phyloP scores from a whole-genome alignment of 2,888 invertebrate genomes.

The Diplazon laetatorius region DNA sequence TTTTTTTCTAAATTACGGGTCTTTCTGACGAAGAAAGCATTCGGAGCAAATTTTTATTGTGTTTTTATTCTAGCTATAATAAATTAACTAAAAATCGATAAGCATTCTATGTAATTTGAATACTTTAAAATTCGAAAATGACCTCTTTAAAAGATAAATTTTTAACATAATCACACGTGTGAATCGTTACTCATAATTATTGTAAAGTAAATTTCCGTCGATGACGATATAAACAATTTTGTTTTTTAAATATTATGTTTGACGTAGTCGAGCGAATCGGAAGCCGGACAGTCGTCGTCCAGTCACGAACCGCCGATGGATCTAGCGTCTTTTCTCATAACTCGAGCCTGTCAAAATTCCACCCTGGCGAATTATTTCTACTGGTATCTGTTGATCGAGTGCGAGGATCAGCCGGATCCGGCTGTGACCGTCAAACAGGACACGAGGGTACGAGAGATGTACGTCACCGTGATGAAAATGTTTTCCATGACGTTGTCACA shows the following conservation, averaged over 20 bases:
- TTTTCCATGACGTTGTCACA: constrained; percentile 89
- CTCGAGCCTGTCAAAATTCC: constrained; percentile 93
- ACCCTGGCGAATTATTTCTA: constrained; percentile 97
- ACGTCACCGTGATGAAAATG: constrained; percentile 93
- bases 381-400: constrained; percentile 98
- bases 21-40: no score
- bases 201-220: not conserved
- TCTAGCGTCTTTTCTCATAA: constrained; percentile 95
- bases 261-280: constrained; percentile 76
- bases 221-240: constrained; percentile 13
- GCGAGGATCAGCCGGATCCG: constrained; percentile 91
- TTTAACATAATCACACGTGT: not conserved
- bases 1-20: no score
- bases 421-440: constrained; percentile 88
- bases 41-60: no score
- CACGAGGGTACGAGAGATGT: constrained; percentile 91
- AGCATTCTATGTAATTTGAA: no score
- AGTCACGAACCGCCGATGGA: constrained; percentile 83
- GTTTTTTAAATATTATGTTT: no score
- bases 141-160: no score
- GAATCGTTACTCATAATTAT: not conserved
- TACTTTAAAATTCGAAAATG: no score
- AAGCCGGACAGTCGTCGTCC: constrained; percentile 70
- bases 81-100: no score
- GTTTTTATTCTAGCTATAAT: no score